Percentiles rank a stretch among this genome's conserved stretches.
phyloP scores from a whole-genome alignment of 2,113 vertebrate genomes.

The Sapajus apella region DNA sequence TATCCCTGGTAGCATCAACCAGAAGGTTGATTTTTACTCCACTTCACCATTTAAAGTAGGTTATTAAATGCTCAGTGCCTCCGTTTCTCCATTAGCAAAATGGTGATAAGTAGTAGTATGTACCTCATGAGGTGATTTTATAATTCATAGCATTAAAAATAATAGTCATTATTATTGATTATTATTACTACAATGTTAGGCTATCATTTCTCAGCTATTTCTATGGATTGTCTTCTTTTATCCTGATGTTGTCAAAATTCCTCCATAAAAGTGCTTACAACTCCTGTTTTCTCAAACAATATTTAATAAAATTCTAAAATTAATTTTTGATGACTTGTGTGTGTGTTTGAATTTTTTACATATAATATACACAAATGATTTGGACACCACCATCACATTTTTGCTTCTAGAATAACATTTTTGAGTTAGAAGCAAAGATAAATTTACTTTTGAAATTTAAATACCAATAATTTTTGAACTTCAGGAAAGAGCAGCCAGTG shows the following conservation, averaged over 20 bases:
- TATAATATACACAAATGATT: not conserved
- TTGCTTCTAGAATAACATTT: not conserved
- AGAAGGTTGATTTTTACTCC: not conserved
- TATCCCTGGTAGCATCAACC: not conserved
- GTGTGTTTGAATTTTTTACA: not conserved
- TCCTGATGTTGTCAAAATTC: not conserved
- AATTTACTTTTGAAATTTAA: not conserved
- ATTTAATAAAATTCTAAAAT: conserved; percentile 1
- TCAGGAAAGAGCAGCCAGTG: not conserved
- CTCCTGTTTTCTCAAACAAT: not conserved
- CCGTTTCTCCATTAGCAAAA: not conserved
- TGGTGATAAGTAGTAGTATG: not conserved
- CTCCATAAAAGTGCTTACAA: not conserved
- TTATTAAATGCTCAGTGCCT: not conserved
- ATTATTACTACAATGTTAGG: not conserved
- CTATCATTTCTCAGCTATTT: not conserved
- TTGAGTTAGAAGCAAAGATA: not conserved
- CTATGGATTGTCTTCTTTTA: not conserved
- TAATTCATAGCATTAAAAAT: not conserved
- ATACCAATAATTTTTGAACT: not conserved
- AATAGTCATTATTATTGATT: not conserved
- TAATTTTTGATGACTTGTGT: not conserved
- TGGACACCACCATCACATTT: not conserved
- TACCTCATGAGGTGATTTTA: not conserved
- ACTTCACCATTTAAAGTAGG: not conserved